Conservation (phyloP, 2,888 invertebrate genomes). For the Dicyrtomina minuta region DNA sequence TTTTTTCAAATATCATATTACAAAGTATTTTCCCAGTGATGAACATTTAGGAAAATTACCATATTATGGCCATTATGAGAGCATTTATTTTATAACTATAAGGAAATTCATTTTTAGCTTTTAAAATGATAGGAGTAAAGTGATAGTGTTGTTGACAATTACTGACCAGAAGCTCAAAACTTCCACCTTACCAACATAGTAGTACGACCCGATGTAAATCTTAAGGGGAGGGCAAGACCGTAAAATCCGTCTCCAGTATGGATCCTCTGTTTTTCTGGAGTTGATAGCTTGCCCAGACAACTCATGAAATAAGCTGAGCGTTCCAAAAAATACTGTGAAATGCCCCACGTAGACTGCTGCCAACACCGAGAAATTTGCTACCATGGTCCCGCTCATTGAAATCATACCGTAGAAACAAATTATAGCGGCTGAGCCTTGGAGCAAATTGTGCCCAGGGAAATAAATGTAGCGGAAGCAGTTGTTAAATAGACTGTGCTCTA, state of each 20-base stretch:
- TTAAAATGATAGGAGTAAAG: constrained; percentile 1
- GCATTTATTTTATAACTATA: too few relatives aligned
- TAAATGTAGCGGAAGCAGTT: constrained; percentile 9
- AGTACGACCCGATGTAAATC: constrained; percentile 2
- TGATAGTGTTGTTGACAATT: constrained; percentile 1
- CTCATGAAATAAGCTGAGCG: neutral
- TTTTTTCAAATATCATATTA: too few relatives aligned
- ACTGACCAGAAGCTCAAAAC: constrained; percentile 11
- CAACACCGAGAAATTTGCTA: constrained; percentile 6
- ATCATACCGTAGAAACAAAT: constrained; percentile 19
- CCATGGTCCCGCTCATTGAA: neutral
- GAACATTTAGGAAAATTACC: too few relatives aligned
- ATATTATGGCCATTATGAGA: too few relatives aligned
- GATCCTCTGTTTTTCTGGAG: neutral
- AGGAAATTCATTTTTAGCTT: too few relatives aligned
- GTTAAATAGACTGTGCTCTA: neutral
- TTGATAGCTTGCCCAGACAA: neutral
- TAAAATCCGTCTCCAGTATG: neutral
- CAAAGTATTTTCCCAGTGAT: too few relatives aligned
- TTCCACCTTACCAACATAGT: neutral
- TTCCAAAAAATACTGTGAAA: constrained; percentile 24
- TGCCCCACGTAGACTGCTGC: constrained; percentile 10
- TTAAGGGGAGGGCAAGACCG: constrained; percentile 7
- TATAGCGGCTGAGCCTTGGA: constrained; percentile 7
- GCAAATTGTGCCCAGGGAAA: constrained; percentile 15